phyloP scores from a whole-genome alignment of 1,140 invertebrate genomes.

The Gyrodactylus salaris region DNA sequence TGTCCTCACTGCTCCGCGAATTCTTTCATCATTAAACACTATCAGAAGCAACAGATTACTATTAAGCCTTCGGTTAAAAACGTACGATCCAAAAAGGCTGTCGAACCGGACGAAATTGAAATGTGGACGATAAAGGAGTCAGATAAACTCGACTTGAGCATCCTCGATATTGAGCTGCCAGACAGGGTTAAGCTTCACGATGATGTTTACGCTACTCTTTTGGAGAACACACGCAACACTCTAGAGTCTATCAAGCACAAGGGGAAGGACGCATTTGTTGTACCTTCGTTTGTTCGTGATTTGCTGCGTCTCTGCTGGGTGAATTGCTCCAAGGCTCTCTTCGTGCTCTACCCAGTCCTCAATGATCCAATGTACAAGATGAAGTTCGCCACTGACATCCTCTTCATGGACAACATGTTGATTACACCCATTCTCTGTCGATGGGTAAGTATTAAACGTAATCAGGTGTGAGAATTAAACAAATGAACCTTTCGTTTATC shows the following conservation, averaged over 20 bases:
- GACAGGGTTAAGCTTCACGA: background rate
- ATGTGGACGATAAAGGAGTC: background rate
- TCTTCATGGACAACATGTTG: conserved; percentile 47
- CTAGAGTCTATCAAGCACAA: background rate
- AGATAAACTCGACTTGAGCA: background rate
- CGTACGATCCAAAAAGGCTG: background rate
- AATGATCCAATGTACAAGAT: background rate
- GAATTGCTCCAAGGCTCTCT: background rate
- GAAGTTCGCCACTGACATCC: conserved; percentile 43
- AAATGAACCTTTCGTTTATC: too few species aligned
- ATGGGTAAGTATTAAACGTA: conserved; percentile 32
- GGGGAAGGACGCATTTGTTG: background rate
- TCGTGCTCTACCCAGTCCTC: background rate
- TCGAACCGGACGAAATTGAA: background rate
- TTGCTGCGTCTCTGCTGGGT: background rate
- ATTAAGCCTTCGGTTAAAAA: background rate
- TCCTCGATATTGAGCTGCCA: background rate
- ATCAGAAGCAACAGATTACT: background rate
- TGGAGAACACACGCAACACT: background rate
- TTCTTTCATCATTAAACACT: background rate
- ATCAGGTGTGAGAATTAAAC: too few species aligned
- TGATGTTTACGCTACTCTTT: background rate
- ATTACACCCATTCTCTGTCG: conserved; percentile 52
- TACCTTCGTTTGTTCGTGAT: background rate
- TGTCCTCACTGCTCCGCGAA: background rate